Evolutionary conservation across 2,888 invertebrate species (phyloP).

Genomic region (Catocala nupta): DNA sequence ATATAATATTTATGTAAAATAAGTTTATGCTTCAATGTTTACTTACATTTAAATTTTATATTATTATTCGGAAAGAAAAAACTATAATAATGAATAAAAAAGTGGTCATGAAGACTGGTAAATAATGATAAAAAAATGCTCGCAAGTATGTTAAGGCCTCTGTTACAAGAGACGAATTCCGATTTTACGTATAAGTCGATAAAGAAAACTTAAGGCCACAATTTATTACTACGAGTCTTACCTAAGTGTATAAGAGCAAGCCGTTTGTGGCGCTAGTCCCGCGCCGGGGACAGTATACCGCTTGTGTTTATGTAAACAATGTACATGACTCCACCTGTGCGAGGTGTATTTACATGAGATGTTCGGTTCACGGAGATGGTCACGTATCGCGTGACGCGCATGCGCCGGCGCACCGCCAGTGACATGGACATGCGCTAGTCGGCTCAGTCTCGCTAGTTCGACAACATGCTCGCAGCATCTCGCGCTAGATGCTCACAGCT

Average conservation of each 20-base stretch:
- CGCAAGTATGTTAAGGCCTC: conserved; percentile 68
- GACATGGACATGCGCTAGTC: background rate
- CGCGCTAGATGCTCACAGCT: too few relatives aligned
- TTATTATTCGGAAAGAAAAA: conserved; percentile 79
- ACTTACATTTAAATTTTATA: conserved; percentile 87
- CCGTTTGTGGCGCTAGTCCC: conserved; percentile 60
- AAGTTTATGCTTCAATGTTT: conserved; percentile 87
- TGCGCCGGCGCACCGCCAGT: conserved; percentile 42
- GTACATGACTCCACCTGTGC: conserved; percentile 56
- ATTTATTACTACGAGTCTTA: conserved; percentile 80
- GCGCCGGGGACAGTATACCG: conserved; percentile 51
- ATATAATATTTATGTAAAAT: conserved; percentile 87
- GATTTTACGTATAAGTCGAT: conserved; percentile 67
- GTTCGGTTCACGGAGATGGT: conserved; percentile 38
- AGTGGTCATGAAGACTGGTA: conserved; percentile 79
- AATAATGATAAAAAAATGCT: conserved; percentile 77
- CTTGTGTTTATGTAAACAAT: conserved; percentile 56
- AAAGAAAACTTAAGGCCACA: conserved; percentile 81
- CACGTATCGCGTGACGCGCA: conserved; percentile 44
- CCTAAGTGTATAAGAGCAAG: conserved; percentile 64
- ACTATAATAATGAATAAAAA: conserved; percentile 78
- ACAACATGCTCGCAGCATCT: too few relatives aligned
- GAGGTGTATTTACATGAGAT: conserved; percentile 71
- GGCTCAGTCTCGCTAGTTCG: background rate
- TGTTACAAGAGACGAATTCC: conserved; percentile 55